phyloP scores from a whole-genome alignment of 2,888 invertebrate species.

The Lydus trimaculatus region DNA sequence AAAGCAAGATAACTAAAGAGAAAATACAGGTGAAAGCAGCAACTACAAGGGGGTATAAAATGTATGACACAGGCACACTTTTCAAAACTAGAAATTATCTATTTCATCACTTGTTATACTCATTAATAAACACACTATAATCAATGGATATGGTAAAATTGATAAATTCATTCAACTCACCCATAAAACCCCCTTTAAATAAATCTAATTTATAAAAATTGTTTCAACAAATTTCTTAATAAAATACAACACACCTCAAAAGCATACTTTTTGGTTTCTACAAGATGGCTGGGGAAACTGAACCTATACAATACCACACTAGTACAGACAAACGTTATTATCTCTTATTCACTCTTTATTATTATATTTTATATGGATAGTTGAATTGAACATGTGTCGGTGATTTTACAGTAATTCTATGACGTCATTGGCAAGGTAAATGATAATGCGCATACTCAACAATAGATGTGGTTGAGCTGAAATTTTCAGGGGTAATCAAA shows the following conservation, averaged over 20 bases:
- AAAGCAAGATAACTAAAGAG: background rate
- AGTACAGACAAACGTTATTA: slow-evolving; percentile 49
- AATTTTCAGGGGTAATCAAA: slow-evolving; percentile 47
- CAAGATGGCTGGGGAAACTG: slow-evolving; percentile 61
- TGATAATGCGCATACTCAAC: slow-evolving; percentile 45
- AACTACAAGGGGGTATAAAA: slow-evolving; percentile 37
- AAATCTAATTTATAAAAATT: slow-evolving; percentile 48
- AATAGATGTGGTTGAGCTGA: slow-evolving; percentile 31
- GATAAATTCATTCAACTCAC: slow-evolving; percentile 51
- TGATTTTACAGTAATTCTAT: slow-evolving; percentile 37
- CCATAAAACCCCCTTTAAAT: slow-evolving; percentile 53
- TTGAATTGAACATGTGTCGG: slow-evolving; percentile 45
- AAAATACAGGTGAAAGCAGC: background rate
- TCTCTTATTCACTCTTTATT: slow-evolving; percentile 9
- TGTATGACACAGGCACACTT: slow-evolving; percentile 51
- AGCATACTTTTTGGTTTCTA: slow-evolving; percentile 61
- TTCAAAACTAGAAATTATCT: slow-evolving; percentile 33
- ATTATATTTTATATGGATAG: background rate
- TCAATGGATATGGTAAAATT: background rate
- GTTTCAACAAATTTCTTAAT: slow-evolving; percentile 41
- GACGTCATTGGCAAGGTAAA: slow-evolving; percentile 59
- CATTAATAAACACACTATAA: slow-evolving; percentile 26
- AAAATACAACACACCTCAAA: slow-evolving; percentile 61
- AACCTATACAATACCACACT: slow-evolving; percentile 52
- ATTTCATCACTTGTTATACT: slow-evolving; percentile 32